Conservation (phyloP, 2,888 invertebrate species). For the Linyphia triangularis region DNA sequence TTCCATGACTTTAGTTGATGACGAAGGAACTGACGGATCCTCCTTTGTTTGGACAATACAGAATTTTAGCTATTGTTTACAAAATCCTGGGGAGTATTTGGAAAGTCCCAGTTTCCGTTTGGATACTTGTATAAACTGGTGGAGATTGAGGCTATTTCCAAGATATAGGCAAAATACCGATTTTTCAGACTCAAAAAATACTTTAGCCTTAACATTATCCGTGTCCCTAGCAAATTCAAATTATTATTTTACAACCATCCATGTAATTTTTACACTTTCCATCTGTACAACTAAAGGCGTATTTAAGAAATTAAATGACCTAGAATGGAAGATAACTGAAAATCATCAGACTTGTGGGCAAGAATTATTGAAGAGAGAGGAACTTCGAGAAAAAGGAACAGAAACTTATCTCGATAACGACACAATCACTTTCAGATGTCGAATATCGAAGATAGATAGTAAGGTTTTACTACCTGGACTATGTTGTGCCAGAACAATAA, state of each 20-base stretch:
- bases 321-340: not conserved
- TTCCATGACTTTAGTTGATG: no score
- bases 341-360: not conserved
- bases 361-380: no score
- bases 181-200: no score
- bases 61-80: not conserved
- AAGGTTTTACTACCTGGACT: not conserved
- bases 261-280: not conserved
- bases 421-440: not conserved
- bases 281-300: not conserved
- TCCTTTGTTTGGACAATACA: not conserved
- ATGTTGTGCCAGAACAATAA: not conserved
- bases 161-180: not conserved
- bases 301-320: not conserved
- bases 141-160: not conserved
- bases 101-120: not conserved
- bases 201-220: no score
- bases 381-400: not conserved
- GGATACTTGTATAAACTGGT: not conserved
- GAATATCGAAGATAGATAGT: not conserved
- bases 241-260: no score
- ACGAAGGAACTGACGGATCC: not conserved
- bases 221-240: not conserved
- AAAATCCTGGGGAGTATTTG: not conserved
- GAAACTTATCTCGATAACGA: not conserved